Percentiles rank a stretch among this genome's conserved stretches.
These are phyloP conservation scores for Trachelus stipa DNA, from an alignment of 2,888 invertebrate species.

Conservation along the genomic window DNA sequence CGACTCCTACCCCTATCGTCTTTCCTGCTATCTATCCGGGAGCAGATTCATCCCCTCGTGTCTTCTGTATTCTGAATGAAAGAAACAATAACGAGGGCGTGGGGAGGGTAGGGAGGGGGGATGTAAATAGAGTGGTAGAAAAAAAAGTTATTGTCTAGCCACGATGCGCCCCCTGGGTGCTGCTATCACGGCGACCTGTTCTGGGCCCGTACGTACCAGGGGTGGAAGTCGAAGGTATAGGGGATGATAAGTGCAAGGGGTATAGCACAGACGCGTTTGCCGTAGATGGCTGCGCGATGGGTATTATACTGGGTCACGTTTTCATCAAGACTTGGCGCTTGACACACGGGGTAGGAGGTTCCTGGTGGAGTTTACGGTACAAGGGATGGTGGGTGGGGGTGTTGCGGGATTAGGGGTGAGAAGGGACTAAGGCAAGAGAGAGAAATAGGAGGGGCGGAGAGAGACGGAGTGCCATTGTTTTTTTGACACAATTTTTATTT, in stretches of 20 bases:
- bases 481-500: constrained; percentile 44
- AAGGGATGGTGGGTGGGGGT: background rate
- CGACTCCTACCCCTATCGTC: too few species aligned
- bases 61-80: too few species aligned
- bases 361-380: constrained; percentile 1
- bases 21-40: too few species aligned
- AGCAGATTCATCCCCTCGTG: too few species aligned
- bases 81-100: too few species aligned
- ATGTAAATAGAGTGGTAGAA: constrained; percentile 26
- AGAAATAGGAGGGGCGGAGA: constrained; percentile 4
- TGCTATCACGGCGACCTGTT: background rate
- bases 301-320: constrained; percentile 51
- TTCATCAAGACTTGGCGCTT: constrained; percentile 39
- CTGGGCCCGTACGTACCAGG: too few species aligned
- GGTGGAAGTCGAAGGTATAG: too few species aligned
- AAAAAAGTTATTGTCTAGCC: constrained; percentile 41
- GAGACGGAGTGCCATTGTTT: constrained; percentile 40
- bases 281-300: constrained; percentile 7
- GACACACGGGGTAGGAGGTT: constrained; percentile 6
- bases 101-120: background rate
- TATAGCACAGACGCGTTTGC: constrained; percentile 16
- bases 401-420: too few species aligned
- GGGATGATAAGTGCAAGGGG: background rate
- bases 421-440: too few species aligned
- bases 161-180: background rate